phyloP scores from a whole-genome alignment of 2,113 vertebrate genomes.

The Porphyrio hochstetteri region DNA sequence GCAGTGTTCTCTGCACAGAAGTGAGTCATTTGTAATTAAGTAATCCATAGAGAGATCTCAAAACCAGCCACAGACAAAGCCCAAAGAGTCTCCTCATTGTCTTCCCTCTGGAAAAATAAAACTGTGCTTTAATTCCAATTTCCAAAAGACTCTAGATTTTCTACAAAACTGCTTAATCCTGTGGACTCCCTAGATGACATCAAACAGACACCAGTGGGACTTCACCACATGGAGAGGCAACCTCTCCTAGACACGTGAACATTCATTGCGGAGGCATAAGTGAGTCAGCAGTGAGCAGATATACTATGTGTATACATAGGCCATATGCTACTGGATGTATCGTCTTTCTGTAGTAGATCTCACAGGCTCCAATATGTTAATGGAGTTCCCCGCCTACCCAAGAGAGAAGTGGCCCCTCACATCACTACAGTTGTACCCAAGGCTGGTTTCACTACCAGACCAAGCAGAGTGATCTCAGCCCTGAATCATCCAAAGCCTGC shows the following conservation, averaged over 20 bases:
- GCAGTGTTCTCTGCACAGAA: background rate
- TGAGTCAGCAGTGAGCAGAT: background rate
- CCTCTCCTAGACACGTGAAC: background rate
- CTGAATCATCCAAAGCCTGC: background rate
- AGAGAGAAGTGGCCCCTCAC: background rate
- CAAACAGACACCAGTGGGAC: background rate
- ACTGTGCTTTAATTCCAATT: background rate
- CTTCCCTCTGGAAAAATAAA: background rate
- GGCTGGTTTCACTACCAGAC: background rate
- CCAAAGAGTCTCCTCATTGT: background rate
- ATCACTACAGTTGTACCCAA: fast-evolving
- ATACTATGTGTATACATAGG: fast-evolving
- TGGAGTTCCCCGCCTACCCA: fast-evolving
- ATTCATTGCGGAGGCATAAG: fast-evolving
- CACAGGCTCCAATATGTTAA: background rate
- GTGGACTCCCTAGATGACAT: background rate
- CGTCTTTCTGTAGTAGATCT: background rate
- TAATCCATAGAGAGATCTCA: background rate
- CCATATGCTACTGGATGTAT: background rate
- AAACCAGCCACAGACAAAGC: background rate
- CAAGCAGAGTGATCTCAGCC: background rate
- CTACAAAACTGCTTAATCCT: background rate
- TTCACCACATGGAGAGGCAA: fast-evolving
- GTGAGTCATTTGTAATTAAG: constrained; percentile 17
- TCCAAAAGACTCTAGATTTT: background rate